A percentile compares a stretch with the other conserved stretches of the same genome.
phyloP scores from a whole-genome alignment of 2,113 vertebrate genomes.

The Gasterosteus aculeatus region DNA sequence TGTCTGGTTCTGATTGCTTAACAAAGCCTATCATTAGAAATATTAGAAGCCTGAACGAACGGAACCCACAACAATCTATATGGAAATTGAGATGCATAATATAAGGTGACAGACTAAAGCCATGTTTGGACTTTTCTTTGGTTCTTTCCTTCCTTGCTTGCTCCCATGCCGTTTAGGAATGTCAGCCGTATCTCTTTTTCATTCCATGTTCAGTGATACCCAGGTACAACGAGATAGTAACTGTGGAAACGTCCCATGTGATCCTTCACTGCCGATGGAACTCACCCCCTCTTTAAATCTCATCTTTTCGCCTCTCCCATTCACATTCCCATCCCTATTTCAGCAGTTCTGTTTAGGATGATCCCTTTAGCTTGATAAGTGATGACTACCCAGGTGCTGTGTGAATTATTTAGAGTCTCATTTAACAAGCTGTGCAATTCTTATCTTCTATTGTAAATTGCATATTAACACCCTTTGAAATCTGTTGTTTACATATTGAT shows the following conservation, averaged over 20 bases:
- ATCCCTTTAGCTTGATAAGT: slow-evolving; percentile 56
- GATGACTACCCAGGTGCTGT: slow-evolving; percentile 39
- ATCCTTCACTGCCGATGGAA: slow-evolving; percentile 8
- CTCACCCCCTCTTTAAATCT: slow-evolving; percentile 35
- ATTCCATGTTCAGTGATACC: slow-evolving; percentile 1
- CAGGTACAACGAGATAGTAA: slow-evolving; percentile 2
- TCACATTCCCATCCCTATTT: slow-evolving; percentile 33
- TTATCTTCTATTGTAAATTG: slow-evolving; percentile 69
- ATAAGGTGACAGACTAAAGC: slow-evolving; percentile 25
- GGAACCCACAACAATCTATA: slow-evolving; percentile 51
- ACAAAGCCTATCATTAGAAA: slow-evolving; percentile 40
- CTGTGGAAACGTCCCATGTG: slow-evolving; percentile 3
- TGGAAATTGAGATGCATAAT: slow-evolving; percentile 58
- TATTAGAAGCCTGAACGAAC: slow-evolving; percentile 41
- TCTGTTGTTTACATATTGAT: slow-evolving; percentile 60
- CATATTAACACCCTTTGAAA: slow-evolving; percentile 60
- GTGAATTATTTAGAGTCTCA: slow-evolving; percentile 55
- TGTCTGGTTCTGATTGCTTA: slow-evolving; percentile 57
- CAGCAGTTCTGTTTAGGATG: slow-evolving; percentile 50
- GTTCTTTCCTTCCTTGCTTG: not conserved
- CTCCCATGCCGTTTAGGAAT: not conserved
- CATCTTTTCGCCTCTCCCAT: slow-evolving; percentile 46
- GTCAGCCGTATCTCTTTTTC: not conserved
- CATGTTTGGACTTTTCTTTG: slow-evolving; percentile 10
- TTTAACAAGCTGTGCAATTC: slow-evolving; percentile 50